Percentiles rank a stretch among this genome's conserved stretches.
Evolutionary conservation across 2,113 vertebrate species (phyloP).

Genomic region (Sinocyclocheilus grahami): DNA sequence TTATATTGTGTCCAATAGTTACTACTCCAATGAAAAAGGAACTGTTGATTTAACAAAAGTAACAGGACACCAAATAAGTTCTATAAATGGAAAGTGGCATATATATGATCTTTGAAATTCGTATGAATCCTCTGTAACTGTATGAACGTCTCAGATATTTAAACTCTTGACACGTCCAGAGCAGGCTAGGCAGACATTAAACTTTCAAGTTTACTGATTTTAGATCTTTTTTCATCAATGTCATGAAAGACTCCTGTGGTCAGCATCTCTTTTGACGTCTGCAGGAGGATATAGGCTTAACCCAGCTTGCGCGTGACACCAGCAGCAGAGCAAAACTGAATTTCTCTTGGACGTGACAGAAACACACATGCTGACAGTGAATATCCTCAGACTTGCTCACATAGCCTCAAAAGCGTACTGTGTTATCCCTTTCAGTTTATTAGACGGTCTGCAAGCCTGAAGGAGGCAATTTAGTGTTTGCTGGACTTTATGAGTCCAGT

Average conservation of each 20-base stretch:
- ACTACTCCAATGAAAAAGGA: no score
- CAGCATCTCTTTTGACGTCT: background rate
- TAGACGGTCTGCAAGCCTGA: background rate
- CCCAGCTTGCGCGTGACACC: background rate
- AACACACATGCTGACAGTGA: conserved; percentile 6
- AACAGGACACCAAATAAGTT: background rate
- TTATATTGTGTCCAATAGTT: no score
- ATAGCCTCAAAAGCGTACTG: background rate
- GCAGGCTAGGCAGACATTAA: background rate
- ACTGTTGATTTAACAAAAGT: no score
- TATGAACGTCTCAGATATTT: background rate
- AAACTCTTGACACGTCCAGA: background rate
- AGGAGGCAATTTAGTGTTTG: conserved; percentile 26
- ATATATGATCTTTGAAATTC: background rate
- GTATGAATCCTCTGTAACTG: background rate
- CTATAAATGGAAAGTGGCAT: background rate
- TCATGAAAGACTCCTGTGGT: background rate
- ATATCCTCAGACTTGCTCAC: background rate
- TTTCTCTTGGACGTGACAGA: background rate
- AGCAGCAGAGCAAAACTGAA: background rate
- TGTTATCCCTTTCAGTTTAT: conserved; percentile 22
- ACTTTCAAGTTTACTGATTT: conserved; percentile 3
- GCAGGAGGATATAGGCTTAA: background rate
- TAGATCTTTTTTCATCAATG: background rate
- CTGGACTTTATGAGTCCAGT: conserved; percentile 1